A percentile compares a stretch with the other conserved stretches of the same genome.
Conservation (phyloP, 2,113 vertebrate genomes). For the Eretmochelys imbricata region DNA sequence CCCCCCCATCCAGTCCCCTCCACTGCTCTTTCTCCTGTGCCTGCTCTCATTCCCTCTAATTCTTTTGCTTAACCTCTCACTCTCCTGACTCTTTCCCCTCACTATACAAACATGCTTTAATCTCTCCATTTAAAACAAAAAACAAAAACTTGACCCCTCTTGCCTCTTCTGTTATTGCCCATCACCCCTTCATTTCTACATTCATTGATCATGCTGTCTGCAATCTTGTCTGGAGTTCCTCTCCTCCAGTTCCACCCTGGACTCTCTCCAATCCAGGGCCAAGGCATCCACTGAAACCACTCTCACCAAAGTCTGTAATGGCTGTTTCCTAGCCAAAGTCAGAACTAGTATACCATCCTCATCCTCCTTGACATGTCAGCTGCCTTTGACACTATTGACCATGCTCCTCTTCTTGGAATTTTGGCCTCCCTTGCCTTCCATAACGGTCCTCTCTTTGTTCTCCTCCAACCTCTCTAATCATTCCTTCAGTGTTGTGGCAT, state of each 20-base stretch:
- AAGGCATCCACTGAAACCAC: neutral
- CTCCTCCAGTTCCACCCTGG: accelerated
- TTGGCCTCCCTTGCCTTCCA: accelerated
- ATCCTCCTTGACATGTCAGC: neutral
- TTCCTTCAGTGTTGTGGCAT: neutral
- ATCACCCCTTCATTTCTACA: neutral
- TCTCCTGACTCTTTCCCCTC: neutral
- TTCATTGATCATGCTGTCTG: neutral
- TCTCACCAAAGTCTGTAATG: neutral
- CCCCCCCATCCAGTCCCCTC: accelerated
- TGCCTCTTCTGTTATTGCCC: neutral
- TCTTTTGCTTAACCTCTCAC: accelerated
- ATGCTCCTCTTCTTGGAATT: accelerated
- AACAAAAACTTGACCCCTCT: neutral
- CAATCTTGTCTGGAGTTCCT: neutral
- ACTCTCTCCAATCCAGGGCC: neutral
- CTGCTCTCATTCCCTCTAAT: neutral
- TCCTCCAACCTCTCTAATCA: neutral
- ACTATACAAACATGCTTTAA: accelerated
- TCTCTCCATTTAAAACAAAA: neutral
- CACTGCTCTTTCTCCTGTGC: neutral
- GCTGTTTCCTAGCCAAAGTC: neutral
- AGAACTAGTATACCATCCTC: neutral
- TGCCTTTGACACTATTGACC: neutral
- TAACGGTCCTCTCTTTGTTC: neutral